Percentiles rank a stretch among this genome's conserved stretches.
Evolutionary conservation across 2,797 vertebrate species (phyloP).

Genomic region (Otus scops): DNA sequence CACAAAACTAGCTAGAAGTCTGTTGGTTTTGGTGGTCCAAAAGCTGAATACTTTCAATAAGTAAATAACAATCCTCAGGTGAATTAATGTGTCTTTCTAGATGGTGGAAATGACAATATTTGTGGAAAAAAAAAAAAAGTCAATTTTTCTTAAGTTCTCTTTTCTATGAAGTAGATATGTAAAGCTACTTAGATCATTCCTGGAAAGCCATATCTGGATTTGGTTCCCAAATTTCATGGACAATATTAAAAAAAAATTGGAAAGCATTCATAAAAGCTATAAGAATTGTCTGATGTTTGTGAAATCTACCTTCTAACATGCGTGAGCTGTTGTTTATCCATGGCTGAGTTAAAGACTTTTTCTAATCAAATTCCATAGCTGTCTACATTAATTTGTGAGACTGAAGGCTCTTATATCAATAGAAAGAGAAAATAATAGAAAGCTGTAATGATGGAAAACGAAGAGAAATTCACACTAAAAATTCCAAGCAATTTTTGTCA

Average conservation of each 20-base stretch:
- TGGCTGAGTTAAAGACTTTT: neutral
- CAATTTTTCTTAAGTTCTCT: neutral
- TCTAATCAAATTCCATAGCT: neutral
- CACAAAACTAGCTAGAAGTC: neutral
- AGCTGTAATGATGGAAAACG: neutral
- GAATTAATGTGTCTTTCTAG: neutral
- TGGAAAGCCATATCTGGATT: neutral
- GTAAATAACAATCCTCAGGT: accelerated
- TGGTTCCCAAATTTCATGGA: neutral
- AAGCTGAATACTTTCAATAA: neutral
- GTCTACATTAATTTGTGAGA: neutral
- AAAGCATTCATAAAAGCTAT: neutral
- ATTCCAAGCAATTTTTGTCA: neutral
- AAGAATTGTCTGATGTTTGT: neutral
- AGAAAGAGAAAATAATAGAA: neutral
- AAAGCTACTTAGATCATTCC: neutral
- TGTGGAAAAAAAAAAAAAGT: neutral
- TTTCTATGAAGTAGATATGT: neutral
- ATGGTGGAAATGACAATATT: neutral
- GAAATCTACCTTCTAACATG: neutral
- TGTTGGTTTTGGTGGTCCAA: neutral
- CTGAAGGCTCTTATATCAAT: neutral
- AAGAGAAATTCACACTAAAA: neutral
- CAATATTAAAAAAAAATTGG: neutral
- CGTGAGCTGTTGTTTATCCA: neutral